Conservation (phyloP, 2,888 invertebrate species). For the Zygogramma bicolorata region DNA sequence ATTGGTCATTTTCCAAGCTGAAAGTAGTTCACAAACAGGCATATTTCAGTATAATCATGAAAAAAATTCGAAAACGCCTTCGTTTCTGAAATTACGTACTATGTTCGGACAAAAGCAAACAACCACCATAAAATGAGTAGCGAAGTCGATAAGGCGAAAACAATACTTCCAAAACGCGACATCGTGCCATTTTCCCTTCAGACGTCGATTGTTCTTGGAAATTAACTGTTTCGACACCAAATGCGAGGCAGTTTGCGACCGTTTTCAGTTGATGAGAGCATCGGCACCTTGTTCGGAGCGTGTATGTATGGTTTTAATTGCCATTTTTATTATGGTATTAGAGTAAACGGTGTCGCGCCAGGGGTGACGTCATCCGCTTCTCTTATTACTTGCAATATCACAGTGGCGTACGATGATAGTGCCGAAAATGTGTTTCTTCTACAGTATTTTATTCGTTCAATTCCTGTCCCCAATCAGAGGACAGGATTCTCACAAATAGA, state of each 20-base stretch:
- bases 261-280: neutral
- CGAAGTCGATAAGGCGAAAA: neutral
- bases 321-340: slow-evolving; percentile 1
- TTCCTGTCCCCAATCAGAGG: too few relatives aligned
- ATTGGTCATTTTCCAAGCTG: too few relatives aligned
- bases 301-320: slow-evolving; percentile 6
- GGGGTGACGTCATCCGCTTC: neutral
- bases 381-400: neutral
- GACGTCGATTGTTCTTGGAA: neutral
- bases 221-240: neutral
- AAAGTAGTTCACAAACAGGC: too few relatives aligned
- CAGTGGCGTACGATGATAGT: neutral
- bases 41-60: too few relatives aligned
- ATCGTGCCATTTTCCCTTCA: neutral
- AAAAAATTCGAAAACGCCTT: too few relatives aligned
- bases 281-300: neutral
- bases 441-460: too few relatives aligned
- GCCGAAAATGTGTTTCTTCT: too few relatives aligned
- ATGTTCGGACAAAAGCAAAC: too few relatives aligned
- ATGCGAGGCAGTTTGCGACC: neutral
- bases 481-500: too few relatives aligned
- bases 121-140: neutral
- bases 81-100: too few relatives aligned
- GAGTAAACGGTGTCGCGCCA: neutral
- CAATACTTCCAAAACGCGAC: neutral